These are phyloP conservation scores for Lobophora halterata DNA, from an alignment of 2,888 invertebrate genomes.

Conservation along the genomic window DNA sequence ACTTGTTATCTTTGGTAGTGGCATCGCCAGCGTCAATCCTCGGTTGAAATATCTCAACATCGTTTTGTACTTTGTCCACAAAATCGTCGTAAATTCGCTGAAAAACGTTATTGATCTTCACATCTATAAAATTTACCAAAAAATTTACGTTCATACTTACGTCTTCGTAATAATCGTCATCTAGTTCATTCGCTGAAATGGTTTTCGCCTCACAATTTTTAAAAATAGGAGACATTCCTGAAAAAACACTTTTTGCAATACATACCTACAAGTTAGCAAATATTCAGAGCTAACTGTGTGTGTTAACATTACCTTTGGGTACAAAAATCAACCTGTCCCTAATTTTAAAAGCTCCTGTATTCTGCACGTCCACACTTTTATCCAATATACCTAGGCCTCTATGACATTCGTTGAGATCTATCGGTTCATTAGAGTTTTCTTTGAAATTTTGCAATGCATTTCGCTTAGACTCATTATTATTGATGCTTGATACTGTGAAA, in stretches of 20 bases:
- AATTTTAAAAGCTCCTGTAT: conserved; percentile 51
- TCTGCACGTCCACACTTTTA: conserved; percentile 7
- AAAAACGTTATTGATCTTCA: conserved; percentile 35
- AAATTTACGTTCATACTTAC: conserved; percentile 41
- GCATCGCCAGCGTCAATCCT: conserved; percentile 46
- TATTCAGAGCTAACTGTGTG: background rate
- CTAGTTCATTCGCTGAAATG: conserved; percentile 33
- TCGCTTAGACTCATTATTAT: background rate
- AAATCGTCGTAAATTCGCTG: conserved; percentile 68
- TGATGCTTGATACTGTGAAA: conserved; percentile 24
- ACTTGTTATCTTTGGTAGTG: conserved; percentile 47
- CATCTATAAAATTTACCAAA: background rate
- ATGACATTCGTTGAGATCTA: conserved; percentile 1
- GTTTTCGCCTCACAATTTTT: conserved; percentile 50
- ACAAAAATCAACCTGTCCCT: conserved; percentile 70
- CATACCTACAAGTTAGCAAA: background rate
- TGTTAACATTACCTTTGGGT: conserved; percentile 75
- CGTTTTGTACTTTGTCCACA: conserved; percentile 65
- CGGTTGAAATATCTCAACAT: conserved; percentile 64
- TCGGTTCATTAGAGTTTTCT: background rate
- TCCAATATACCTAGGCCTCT: conserved; percentile 1
- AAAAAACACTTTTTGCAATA: conserved; percentile 7
- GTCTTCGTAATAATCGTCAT: conserved; percentile 56
- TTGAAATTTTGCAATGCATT: conserved; percentile 2
- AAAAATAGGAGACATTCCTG: conserved; percentile 79